Evolutionary conservation across 2,888 invertebrate genomes (phyloP), one percentile per base, ranked within the genome.

Genomic region (Cosmia pyralina): DNA sequence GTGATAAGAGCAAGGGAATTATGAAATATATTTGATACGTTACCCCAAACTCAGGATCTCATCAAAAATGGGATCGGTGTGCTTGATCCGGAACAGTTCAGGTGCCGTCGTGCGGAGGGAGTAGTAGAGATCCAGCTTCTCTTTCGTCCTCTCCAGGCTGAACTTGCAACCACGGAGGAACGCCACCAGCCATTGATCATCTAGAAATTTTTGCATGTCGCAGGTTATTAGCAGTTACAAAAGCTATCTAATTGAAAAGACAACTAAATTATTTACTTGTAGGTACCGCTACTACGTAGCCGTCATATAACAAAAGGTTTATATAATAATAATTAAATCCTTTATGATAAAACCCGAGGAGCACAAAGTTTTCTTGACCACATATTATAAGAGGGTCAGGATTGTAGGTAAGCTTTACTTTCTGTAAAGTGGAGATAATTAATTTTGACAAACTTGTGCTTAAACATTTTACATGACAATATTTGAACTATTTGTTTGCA

Each of bases 151-250:
- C 87, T 97, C 97, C 86, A 97, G 89, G 81, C 97, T 97, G 89
- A 95, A 97, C 90, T 97, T 97, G 87, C 97, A 97, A 52, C 97
- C 97, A 13, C 97, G 95, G 28, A 97, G 92, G 89, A 97, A 97
- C 1, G 96, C 92, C 10, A 97, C 86, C 65, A 97, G 87, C 94
- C 97, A 97, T 90, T 97, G 97, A 84, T 97, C 97, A 90, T 97
- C 97, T 96, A 88, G 38, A 92, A 84, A 55, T 48, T 11, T 28
- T 41, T 15, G n/a, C 6, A 44, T 15, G n/a, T 41, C 11, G 22
- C 41, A 5, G 7, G 17, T n/a, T 22, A 62, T 41, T 6, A 22
- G 11, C 10, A 44, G 4, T 22, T 10, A 22, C 3, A 22, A 60
- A 44, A 44, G n/a, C 15, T 60, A 60, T 41, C 6, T 22, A 60